phyloP scores from a whole-genome alignment of 2,113 vertebrate genomes.

The Rostratula benghalensis region DNA sequence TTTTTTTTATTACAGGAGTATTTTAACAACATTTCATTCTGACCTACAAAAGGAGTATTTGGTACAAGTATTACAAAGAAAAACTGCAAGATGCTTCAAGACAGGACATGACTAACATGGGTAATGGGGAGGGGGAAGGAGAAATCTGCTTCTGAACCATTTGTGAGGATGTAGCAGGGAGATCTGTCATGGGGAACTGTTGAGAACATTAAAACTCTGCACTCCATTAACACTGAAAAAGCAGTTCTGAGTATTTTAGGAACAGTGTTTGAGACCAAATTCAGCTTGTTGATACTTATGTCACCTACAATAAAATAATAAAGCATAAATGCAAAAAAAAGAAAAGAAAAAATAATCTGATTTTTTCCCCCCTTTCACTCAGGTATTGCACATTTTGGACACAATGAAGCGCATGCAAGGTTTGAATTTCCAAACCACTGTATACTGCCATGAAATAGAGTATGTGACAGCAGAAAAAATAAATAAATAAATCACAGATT shows the following conservation, averaged over 20 bases:
- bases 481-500: background rate
- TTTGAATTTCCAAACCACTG: background rate
- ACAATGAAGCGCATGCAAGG: accelerated
- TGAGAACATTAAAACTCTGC: background rate
- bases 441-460: background rate
- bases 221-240: background rate
- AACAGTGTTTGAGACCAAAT: background rate
- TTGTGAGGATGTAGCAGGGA: background rate
- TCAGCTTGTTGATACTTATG: background rate
- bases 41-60: background rate
- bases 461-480: background rate
- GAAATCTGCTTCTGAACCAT: background rate
- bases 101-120: background rate
- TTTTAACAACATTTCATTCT: background rate
- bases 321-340: background rate
- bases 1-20: background rate
- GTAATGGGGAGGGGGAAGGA: background rate
- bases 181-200: background rate
- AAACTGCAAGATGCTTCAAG: background rate
- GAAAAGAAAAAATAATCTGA: background rate
- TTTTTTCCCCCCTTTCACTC: background rate
- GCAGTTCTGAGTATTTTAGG: background rate
- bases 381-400: background rate
- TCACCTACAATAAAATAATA: background rate
- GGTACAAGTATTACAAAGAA: background rate